Conservation (phyloP, 2,888 invertebrate genomes). For the Pantelozetes paolii region DNA sequence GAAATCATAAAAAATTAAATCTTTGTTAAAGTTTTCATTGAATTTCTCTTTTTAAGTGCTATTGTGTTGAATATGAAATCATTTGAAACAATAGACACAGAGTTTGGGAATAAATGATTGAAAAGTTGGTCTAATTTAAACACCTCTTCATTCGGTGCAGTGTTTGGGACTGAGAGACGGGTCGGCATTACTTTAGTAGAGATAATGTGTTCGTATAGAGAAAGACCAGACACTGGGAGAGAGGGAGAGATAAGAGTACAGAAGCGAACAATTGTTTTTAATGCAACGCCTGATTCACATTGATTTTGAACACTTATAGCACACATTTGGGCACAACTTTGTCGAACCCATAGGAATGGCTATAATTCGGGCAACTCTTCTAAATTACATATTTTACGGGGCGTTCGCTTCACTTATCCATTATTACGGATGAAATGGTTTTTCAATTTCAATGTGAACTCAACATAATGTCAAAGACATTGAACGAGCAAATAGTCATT, state of each 20-base stretch:
- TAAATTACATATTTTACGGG: constrained; percentile 29
- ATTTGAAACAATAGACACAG: background rate
- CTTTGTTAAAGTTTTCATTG: no score
- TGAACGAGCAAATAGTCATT: background rate
- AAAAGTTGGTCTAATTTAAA: background rate
- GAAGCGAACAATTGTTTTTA: constrained; percentile 29
- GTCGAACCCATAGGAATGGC: background rate
- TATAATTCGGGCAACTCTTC: background rate
- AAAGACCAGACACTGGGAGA: background rate
- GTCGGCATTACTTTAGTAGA: background rate
- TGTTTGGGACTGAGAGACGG: background rate
- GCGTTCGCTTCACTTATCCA: constrained; percentile 23
- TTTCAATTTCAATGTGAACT: constrained; percentile 10
- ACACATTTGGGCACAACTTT: background rate
- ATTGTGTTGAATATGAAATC: background rate
- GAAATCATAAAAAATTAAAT: background rate
- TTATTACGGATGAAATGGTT: background rate
- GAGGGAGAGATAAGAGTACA: background rate
- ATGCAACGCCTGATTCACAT: constrained; percentile 8
- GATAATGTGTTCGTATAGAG: background rate
- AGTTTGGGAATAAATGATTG: background rate
- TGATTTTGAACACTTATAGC: background rate
- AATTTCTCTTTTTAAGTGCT: no score
- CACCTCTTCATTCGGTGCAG: background rate
- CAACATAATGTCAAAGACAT: background rate